Evolutionary conservation across 2,113 vertebrate genomes (phyloP), one percentile per base, ranked within the genome.

Genomic region (Paedocypris sp.): DNA sequence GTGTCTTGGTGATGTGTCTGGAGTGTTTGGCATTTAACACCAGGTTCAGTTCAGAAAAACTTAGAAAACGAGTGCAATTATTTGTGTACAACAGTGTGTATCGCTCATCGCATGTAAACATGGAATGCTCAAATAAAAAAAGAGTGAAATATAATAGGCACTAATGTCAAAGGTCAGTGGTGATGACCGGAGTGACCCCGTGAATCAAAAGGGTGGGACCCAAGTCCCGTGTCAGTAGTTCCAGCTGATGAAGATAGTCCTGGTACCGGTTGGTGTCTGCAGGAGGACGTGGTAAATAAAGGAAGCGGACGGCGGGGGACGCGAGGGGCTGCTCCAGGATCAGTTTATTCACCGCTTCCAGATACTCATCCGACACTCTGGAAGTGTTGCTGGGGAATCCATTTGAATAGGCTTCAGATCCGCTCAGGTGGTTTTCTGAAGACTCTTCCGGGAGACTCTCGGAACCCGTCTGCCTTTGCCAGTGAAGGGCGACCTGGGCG

Each of bases 121-220:
- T n/a, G n/a, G n/a, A n/a, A n/a, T n/a, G n/a, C n/a, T n/a, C n/a
- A n/a, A n/a, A n/a, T n/a, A n/a, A n/a, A n/a, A n/a, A n/a, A n/a
- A 39, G n/a, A 52, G 6, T 13, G 1, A 5, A 3, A 4, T 23
- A 33, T 31, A 4, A 4, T 23, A 38, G n/a, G 1, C 15, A 41
- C 19, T 62, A 16, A 39, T 46, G 35, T 87, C 76, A 94, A 12
- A 94, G 88, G 74, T 93, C 88, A 4, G 89, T 93, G 76, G 89
- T 93, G 76, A 89, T 90, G 71, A 94, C 92, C 0, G 89, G 89
- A 0, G 87, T 91, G 66, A 92, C 85, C 8, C 92, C 92, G 3
- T 94, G 91, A 69, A 93, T 91, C 38, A 94, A 83, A 61, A 94
- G 77, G 0, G 90, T 93, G 43, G 92, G 92, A n/a, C 92, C 92